Base-by-base conservation (phyloP, 2,113 vertebrate genomes). In the Cairina moschata region DNA sequence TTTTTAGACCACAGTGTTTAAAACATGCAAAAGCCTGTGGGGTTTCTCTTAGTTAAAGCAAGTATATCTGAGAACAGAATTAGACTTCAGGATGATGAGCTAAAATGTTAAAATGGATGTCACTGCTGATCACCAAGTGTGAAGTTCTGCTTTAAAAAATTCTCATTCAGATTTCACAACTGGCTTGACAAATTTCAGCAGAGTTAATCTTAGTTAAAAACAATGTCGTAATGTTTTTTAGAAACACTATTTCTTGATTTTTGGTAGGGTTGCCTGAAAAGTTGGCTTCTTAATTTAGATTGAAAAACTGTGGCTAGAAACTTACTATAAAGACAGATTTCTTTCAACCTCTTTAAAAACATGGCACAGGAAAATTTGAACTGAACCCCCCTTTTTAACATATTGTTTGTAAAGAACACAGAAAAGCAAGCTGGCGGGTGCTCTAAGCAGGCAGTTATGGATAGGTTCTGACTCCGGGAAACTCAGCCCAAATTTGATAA, bases 311-410 rank as follows among this genome's bases (percentile, higher is more conserved):
- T 15, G 3, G 2, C 56, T 88, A 40, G 26, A 83, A 86, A 58
- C 36, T 22, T 22, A 5, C 32, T 40, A 5, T 18, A 17, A 78
- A 52, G 44, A 69, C 13, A 78, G 54, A 9, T 40, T 8, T 4
- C 9, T 2, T 17, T 42, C 50, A 55, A n/a, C 32, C 4, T 23
- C 5, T 66, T 46, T 25, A 25, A 16, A 66, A 72, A 12, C 58
- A 16, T 1, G 0, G 34, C 83, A n/a, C 20, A 58, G 40, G 31
- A 83, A 62, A 89, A 16, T 9, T 75, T 82, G 18, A 32, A 52
- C 3, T 42, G 22, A 65, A 83, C 62, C 52, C 38, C 21, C 2
- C 0, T 76, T 83, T 34, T 44, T 1, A 1, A 14, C 4, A 6
- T 74, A 71, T 81, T 54, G 0, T 67, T 63, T 60, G 16, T 4